These are phyloP conservation scores for Artemia sinica DNA, from an alignment of 2,888 invertebrate species.

Conservation along the genomic window DNA sequence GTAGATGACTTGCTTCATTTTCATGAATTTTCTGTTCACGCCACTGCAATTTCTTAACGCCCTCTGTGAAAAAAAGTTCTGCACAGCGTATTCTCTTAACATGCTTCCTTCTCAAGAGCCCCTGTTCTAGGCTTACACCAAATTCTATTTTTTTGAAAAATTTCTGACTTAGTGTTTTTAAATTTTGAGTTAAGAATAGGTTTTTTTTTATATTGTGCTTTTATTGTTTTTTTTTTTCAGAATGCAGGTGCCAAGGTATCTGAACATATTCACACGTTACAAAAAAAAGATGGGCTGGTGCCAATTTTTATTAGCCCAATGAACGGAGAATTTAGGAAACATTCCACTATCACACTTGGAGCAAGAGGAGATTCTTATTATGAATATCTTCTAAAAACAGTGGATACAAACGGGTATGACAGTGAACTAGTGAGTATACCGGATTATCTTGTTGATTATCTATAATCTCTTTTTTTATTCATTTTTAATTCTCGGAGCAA, in stretches of 20 bases:
- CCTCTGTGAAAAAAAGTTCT: no score
- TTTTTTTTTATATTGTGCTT: constrained; percentile 14
- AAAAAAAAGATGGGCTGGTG: constrained; percentile 79
- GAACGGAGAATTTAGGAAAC: constrained; percentile 71
- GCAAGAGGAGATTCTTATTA: constrained; percentile 96
- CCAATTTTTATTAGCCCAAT: constrained; percentile 94
- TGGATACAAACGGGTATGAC: constrained; percentile 93
- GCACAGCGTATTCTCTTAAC: no score
- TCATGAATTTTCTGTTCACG: no score
- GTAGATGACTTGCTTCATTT: no score
- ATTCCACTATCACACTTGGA: constrained; percentile 82
- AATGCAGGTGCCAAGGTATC: constrained; percentile 65
- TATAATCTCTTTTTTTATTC: constrained; percentile 14
- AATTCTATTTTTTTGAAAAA: constrained; percentile 3
- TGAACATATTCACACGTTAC: constrained; percentile 64
- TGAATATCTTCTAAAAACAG: constrained; percentile 90
- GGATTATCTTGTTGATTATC: constrained; percentile 18
- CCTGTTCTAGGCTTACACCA: constrained; percentile 12
- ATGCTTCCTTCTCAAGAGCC: not conserved
- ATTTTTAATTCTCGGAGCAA: not conserved
- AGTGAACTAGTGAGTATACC: constrained; percentile 53
- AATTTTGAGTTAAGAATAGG: constrained; percentile 15
- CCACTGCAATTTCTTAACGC: no score
- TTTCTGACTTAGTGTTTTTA: constrained; percentile 14
- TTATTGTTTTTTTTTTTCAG: constrained; percentile 36